Evolutionary conservation across 2,797 vertebrate species (phyloP).

Genomic region (Pipistrellus pipistrellus): DNA sequence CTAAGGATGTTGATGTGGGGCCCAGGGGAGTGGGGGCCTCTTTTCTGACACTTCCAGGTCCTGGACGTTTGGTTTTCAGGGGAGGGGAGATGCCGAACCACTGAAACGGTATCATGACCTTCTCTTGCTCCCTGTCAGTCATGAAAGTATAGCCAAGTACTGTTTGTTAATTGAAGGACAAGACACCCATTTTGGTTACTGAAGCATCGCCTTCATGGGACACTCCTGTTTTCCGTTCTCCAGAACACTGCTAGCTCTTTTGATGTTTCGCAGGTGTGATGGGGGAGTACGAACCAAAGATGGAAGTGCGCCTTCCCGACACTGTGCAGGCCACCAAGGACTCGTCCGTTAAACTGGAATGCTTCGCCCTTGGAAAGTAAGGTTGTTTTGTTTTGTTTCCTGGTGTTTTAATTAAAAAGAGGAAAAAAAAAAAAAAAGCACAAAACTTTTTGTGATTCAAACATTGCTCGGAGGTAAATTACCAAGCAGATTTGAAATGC

Average conservation of each 20-base stretch:
- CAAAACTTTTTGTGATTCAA: constrained; percentile 28
- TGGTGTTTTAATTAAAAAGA: constrained; percentile 33
- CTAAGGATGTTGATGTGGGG: not conserved
- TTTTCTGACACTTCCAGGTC: not conserved
- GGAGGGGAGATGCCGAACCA: too few relatives aligned
- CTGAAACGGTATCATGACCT: not conserved
- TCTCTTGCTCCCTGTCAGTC: not conserved
- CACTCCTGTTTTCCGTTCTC: constrained; percentile 49
- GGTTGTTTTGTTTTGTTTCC: constrained; percentile 66
- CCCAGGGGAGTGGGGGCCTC: not conserved
- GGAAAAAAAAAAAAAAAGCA: not conserved
- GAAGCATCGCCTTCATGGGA: constrained; percentile 64
- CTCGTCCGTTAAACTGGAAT: constrained; percentile 88
- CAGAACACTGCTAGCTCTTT: constrained; percentile 83
- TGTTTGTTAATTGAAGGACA: not conserved
- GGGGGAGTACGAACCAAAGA: constrained; percentile 98
- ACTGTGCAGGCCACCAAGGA: constrained; percentile 93
- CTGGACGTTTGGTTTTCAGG: not conserved
- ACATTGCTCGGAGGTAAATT: constrained; percentile 31
- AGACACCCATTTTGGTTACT: constrained; percentile 36
- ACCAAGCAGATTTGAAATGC: not conserved
- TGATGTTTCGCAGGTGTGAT: constrained; percentile 93
- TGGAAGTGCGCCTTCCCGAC: constrained; percentile 96
- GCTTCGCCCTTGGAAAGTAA: constrained; percentile 91
- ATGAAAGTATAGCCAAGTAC: not conserved